Evolutionary conservation across 2,888 invertebrate genomes (phyloP).

Genomic region (Punctoribates punctum): DNA sequence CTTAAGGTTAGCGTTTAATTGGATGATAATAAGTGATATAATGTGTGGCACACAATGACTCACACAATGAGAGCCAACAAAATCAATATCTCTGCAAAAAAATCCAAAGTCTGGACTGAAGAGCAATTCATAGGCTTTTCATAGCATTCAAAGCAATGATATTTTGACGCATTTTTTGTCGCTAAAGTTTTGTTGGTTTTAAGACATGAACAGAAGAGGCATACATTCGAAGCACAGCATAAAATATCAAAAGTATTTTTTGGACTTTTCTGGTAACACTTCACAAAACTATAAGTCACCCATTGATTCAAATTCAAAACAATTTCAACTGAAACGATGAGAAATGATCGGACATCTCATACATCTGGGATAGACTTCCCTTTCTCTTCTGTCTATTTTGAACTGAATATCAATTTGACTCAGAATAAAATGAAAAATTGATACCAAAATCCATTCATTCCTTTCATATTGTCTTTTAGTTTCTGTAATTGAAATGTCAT

Average conservation of each 20-base stretch:
- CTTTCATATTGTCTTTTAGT: background rate
- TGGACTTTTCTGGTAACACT: background rate
- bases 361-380: too few species aligned
- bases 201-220: background rate
- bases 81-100: background rate
- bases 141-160: background rate
- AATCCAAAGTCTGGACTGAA: slow-evolving; percentile 4
- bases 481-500: background rate
- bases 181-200: background rate
- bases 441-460: background rate
- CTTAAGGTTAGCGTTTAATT: slow-evolving; percentile 9
- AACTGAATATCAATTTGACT: too few species aligned
- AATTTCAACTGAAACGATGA: background rate
- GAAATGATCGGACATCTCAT: background rate
- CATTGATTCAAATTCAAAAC: background rate
- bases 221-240: too few species aligned
- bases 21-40: slow-evolving; percentile 4
- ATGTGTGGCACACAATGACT: background rate
- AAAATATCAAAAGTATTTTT: background rate
- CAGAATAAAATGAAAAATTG: background rate
- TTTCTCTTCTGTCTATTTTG: too few species aligned
- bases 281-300: background rate
- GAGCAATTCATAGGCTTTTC: background rate
- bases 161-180: background rate
- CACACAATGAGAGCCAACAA: slow-evolving; percentile 12